Conservation (phyloP, 1,140 invertebrate genomes). For the Portunus trituberculatus region DNA sequence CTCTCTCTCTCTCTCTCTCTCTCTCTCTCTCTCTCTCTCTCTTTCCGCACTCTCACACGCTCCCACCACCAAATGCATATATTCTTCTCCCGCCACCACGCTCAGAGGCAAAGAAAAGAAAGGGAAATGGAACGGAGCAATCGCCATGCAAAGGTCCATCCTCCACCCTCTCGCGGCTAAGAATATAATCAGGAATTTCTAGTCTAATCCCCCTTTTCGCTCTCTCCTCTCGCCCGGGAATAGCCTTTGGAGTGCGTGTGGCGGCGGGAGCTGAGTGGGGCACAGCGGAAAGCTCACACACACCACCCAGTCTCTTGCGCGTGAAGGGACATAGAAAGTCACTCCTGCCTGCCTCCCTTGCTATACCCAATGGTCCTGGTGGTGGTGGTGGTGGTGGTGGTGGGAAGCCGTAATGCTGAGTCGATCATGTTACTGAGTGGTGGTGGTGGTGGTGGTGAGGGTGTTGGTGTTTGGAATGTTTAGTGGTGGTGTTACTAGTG, state of each 20-base stretch:
- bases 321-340: not conserved
- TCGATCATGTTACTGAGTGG: too few species aligned
- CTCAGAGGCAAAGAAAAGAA: not conserved
- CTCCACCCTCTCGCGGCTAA: not conserved
- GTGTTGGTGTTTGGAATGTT: too few species aligned
- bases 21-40: too few species aligned
- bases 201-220: not conserved
- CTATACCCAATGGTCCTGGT: not conserved
- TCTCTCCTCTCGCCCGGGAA: not conserved
- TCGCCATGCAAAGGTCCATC: not conserved
- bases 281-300: not conserved
- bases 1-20: slow-evolving; percentile 6
- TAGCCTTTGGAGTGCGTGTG: not conserved
- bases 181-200: not conserved
- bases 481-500: too few species aligned
- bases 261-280: not conserved
- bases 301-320: not conserved
- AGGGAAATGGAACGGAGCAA: not conserved
- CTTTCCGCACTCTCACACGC: too few species aligned
- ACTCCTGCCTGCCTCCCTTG: not conserved
- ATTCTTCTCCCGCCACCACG: not conserved
- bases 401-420: not conserved
- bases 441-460: too few species aligned
- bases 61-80: not conserved
- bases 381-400: not conserved